These are phyloP conservation scores for Epistrophella euchroma DNA, from an alignment of 2,888 invertebrate species.

Conservation along the genomic window DNA sequence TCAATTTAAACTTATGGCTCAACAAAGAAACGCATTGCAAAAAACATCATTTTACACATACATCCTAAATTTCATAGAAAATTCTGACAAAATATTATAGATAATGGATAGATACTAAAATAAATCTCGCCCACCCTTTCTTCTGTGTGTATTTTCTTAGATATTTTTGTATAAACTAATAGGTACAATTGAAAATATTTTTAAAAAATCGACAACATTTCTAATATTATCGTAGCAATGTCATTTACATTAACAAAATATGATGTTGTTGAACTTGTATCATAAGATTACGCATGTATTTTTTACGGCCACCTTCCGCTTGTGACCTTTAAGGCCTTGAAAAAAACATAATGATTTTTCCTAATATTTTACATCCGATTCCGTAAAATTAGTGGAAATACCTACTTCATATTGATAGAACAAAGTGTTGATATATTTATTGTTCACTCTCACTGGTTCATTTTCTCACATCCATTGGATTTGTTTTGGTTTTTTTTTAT, in stretches of 20 bases:
- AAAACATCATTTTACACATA: background rate
- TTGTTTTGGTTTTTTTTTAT: conserved; percentile 12
- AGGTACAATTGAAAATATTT: conserved; percentile 8
- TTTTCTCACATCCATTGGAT: conserved; percentile 12
- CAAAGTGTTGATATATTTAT: conserved; percentile 17
- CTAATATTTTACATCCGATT: conserved; percentile 4
- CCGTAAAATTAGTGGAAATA: conserved; percentile 8
- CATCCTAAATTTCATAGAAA: background rate
- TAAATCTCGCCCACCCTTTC: conserved; percentile 38
- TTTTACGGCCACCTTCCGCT: conserved; percentile 6
- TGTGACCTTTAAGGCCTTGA: conserved; percentile 3
- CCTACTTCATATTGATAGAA: background rate
- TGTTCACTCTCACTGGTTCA: conserved; percentile 2
- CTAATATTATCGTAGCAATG: conserved; percentile 4
- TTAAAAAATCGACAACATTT: conserved; percentile 17
- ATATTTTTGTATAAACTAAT: conserved; percentile 27
- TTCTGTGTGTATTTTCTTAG: conserved; percentile 1
- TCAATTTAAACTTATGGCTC: background rate
- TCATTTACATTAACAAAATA: background rate
- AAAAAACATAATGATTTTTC: background rate
- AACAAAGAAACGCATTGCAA: background rate
- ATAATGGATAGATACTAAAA: conserved; percentile 30
- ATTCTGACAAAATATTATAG: conserved; percentile 17
- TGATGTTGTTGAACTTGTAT: conserved; percentile 33
- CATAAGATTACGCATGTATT: conserved; percentile 2